Conservation (phyloP, 2,797 vertebrate genomes). For the Acipenser transmontanus region DNA sequence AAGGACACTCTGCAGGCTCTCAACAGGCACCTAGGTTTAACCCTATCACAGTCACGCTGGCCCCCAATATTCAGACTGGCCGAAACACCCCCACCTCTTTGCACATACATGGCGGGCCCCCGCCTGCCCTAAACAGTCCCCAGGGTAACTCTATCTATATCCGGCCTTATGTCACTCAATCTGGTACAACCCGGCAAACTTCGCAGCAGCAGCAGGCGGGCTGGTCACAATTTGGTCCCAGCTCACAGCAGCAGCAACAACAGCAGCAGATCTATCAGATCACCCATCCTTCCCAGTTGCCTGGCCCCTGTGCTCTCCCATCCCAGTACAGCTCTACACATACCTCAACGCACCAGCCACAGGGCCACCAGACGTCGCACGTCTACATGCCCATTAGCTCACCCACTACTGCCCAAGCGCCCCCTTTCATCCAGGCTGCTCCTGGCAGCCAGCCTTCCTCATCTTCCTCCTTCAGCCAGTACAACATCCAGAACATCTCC, state of each 20-base stretch:
- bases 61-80: conserved; percentile 86
- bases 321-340: conserved; percentile 70
- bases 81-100: conserved; percentile 95
- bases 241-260: conserved; percentile 52
- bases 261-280: conserved; percentile 87
- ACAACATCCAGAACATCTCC: conserved; percentile 98
- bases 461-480: conserved; percentile 79
- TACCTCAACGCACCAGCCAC: conserved; percentile 83
- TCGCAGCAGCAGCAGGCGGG: conserved; percentile 62
- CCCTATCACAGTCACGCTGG: conserved; percentile 95
- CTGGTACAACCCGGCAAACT: conserved; percentile 69
- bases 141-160: conserved; percentile 98
- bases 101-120: conserved; percentile 95
- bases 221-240: conserved; percentile 83
- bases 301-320: conserved; percentile 72
- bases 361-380: conserved; percentile 95
- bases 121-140: conserved; percentile 82
- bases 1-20: conserved; percentile 67
- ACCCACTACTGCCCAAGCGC: conserved; percentile 88
- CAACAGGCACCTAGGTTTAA: conserved; percentile 86
- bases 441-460: conserved; percentile 54
- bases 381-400: conserved; percentile 99
- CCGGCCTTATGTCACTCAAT: conserved; percentile 84
- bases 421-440: conserved; percentile 71
- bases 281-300: conserved; percentile 72